phyloP scores from a whole-genome alignment of 1,140 invertebrate genomes.

The Drosophila truncata region DNA sequence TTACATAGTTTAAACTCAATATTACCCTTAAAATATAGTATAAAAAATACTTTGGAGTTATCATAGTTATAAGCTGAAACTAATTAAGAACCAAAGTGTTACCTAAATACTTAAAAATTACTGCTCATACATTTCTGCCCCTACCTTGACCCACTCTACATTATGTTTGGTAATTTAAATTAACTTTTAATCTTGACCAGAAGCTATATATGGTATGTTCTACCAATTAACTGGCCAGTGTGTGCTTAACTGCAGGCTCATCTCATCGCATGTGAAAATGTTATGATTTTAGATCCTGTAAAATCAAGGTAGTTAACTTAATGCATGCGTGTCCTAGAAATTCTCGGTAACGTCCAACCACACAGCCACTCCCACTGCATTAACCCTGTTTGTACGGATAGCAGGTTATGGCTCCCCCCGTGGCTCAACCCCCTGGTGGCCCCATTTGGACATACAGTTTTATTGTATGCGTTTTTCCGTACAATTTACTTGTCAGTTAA shows the following conservation, averaged over 20 bases:
- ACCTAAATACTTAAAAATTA: not conserved
- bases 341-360: constrained; percentile 6
- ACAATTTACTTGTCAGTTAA: constrained; percentile 47
- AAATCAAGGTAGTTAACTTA: constrained; percentile 5
- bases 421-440: constrained; percentile 12
- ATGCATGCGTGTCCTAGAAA: constrained; percentile 19
- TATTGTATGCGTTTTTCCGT: constrained; percentile 44
- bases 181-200: constrained; percentile 4
- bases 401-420: not conserved
- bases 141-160: not conserved
- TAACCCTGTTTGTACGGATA: not conserved
- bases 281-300: constrained; percentile 3
- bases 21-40: not conserved
- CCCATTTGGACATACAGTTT: constrained; percentile 36
- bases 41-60: not conserved
- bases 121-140: no score
- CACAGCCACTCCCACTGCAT: not conserved
- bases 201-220: not conserved
- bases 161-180: constrained; percentile 4
- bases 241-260: not conserved
- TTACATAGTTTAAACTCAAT: not conserved
- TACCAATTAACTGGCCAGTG: constrained; percentile 2
- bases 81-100: not conserved
- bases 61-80: not conserved
- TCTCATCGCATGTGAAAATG: constrained; percentile 5